phyloP scores from a whole-genome alignment of 2,888 invertebrate species.

The Melinaea marsaeus region DNA sequence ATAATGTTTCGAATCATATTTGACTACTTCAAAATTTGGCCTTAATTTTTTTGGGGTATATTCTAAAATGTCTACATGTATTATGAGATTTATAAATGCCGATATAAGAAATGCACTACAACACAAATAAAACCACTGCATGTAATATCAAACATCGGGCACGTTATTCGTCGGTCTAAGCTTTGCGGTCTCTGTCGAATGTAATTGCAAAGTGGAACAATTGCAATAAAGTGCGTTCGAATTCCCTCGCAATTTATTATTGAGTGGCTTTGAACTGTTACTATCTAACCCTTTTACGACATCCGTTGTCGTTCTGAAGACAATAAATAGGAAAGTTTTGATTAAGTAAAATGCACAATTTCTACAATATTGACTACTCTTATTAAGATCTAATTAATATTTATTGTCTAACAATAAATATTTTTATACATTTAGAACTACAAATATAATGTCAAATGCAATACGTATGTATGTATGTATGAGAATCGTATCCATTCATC shows the following conservation, averaged over 20 bases:
- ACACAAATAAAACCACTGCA: background rate
- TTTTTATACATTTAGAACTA: no score
- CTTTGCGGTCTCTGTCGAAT: background rate
- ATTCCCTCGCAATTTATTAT: conserved; percentile 1
- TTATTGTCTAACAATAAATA: no score
- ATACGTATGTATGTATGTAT: no score
- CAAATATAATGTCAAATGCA: no score
- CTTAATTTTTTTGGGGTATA: background rate
- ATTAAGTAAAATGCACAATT: no score
- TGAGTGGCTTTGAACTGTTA: background rate
- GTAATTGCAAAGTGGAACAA: conserved; percentile 1
- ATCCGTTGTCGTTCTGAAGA: background rate
- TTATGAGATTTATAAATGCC: background rate
- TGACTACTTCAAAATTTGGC: no score
- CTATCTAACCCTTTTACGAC: background rate
- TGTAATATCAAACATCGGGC: background rate
- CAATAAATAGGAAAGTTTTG: background rate
- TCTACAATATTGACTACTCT: no score
- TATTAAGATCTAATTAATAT: no score
- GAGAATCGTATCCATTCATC: no score
- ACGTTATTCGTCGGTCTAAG: background rate
- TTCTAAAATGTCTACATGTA: background rate
- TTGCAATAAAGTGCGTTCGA: background rate
- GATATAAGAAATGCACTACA: background rate
- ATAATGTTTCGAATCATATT: no score